A percentile compares a stretch with the other conserved stretches of the same genome.
These are phyloP conservation scores for Myocastor coypus DNA, from an alignment of 2,113 vertebrate species.

Conservation along the genomic window DNA sequence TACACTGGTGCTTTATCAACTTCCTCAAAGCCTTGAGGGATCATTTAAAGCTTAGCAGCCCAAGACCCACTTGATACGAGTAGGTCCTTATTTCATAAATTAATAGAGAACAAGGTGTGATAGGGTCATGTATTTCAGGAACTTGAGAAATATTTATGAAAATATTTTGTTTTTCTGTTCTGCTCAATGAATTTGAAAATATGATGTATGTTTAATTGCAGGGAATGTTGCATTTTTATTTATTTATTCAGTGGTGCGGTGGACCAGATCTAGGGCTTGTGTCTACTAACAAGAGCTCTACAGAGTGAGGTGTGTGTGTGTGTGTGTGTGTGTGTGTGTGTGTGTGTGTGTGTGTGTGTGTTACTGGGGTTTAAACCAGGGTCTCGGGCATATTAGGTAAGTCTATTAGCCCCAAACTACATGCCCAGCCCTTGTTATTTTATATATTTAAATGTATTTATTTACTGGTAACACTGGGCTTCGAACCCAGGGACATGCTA, in stretches of 20 bases:
- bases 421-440: background rate
- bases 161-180: background rate
- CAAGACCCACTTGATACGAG: background rate
- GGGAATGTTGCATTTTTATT: background rate
- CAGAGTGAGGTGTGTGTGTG: too few relatives aligned
- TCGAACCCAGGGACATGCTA: background rate
- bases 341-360: background rate
- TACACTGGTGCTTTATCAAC: background rate
- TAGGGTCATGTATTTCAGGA: background rate
- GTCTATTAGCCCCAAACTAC: background rate
- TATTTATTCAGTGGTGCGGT: background rate
- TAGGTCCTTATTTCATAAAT: background rate
- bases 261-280: too few relatives aligned
- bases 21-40: background rate
- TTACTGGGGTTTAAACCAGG: background rate
- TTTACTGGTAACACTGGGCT: background rate
- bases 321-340: background rate
- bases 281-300: background rate
- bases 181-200: background rate
- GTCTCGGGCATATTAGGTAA: background rate
- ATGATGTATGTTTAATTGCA: background rate
- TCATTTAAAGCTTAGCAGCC: constrained; percentile 8
- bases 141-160: constrained; percentile 5
- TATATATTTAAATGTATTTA: background rate
- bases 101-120: background rate